phyloP scores from a whole-genome alignment of 2,888 invertebrate species.

The Cephus sareptanus region DNA sequence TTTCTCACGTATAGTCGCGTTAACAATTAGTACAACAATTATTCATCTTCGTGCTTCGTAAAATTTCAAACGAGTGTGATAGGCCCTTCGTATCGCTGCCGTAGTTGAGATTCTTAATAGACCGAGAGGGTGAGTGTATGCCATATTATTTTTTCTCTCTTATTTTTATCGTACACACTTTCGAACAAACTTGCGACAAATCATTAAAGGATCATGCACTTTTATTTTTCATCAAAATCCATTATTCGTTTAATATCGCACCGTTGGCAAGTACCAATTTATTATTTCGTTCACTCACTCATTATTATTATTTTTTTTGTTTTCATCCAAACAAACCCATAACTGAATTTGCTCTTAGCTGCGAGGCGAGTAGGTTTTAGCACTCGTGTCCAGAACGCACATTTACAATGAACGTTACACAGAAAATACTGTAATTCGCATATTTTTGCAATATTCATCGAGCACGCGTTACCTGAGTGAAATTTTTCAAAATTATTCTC shows the following conservation, averaged over 20 bases:
- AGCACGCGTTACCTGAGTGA: neutral
- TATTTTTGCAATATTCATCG: neutral
- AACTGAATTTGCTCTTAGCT: constrained; percentile 13
- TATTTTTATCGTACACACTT: constrained; percentile 9
- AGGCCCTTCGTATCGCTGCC: constrained; percentile 5
- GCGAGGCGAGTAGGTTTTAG: constrained; percentile 6
- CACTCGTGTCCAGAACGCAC: neutral
- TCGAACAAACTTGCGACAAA: neutral
- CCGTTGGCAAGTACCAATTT: constrained; percentile 7
- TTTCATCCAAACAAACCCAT: neutral
- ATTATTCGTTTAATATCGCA: neutral
- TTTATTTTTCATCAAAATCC: no score
- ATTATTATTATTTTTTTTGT: neutral
- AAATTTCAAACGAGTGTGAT: constrained; percentile 6
- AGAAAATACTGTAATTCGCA: neutral
- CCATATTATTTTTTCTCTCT: neutral
- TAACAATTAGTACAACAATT: constrained; percentile 54
- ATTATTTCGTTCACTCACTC: constrained; percentile 3
- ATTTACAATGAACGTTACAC: neutral
- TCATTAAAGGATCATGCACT: no score
- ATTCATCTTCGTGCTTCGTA: constrained; percentile 7
- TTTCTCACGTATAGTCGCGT: constrained; percentile 45
- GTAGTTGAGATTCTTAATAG: neutral
- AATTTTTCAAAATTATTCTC: neutral
- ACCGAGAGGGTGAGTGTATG: neutral